phyloP scores from a whole-genome alignment of 1,140 invertebrate species.

The Anastatus disparis region DNA sequence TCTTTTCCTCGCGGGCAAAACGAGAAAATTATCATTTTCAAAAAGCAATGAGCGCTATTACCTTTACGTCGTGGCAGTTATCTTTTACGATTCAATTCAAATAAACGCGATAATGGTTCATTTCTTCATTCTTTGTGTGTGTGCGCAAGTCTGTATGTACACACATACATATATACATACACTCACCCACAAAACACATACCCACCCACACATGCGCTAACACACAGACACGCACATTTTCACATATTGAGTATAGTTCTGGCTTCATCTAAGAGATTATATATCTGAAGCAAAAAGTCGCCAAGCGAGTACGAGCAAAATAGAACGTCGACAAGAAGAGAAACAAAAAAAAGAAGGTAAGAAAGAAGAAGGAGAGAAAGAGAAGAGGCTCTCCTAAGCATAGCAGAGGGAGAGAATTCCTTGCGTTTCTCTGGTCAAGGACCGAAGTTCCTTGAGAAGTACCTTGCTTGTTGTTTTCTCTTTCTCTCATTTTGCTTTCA shows the following conservation, averaged over 20 bases:
- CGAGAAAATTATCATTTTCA: conserved; percentile 20
- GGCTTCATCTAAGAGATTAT: too few relatives aligned
- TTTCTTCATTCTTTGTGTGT: too few relatives aligned
- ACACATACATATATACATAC: too few relatives aligned
- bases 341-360: neutral
- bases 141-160: neutral
- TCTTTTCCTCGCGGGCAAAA: neutral
- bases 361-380: conserved; percentile 39
- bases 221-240: neutral
- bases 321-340: conserved; percentile 14
- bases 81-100: conserved; percentile 32
- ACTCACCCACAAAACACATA: too few relatives aligned
- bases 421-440: conserved; percentile 57
- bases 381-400: conserved; percentile 35
- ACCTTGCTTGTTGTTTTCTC: conserved; percentile 5
- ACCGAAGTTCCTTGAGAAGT: conserved; percentile 45
- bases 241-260: neutral
- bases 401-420: conserved; percentile 49
- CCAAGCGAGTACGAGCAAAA: conserved; percentile 18
- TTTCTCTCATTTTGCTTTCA: neutral
- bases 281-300: conserved; percentile 6
- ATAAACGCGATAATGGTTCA: conserved; percentile 27
- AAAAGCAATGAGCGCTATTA: conserved; percentile 24
- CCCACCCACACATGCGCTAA: too few relatives aligned
- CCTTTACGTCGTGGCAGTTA: conserved; percentile 5